A percentile compares a stretch with the other conserved stretches of the same genome.
Conservation (phyloP, 2,888 invertebrate genomes). For the Idaea biselata region DNA sequence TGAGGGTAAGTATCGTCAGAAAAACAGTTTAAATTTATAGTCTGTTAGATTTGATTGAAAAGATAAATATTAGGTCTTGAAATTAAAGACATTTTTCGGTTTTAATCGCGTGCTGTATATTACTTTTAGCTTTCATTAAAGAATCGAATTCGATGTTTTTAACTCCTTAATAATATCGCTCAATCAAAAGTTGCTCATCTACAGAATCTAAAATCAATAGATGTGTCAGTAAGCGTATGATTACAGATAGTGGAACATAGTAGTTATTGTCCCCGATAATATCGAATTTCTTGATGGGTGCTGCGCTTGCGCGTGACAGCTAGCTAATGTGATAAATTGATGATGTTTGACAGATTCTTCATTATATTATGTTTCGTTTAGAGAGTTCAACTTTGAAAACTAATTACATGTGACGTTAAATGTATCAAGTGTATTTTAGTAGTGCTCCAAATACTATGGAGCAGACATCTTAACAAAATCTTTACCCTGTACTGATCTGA, state of each 20-base stretch:
- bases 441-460: background rate
- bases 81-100: no score
- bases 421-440: background rate
- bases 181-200: background rate
- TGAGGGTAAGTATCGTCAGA: no score
- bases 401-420: background rate
- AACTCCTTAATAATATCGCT: background rate
- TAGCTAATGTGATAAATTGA: constrained; percentile 8
- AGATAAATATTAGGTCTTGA: no score
- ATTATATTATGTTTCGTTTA: constrained; percentile 11
- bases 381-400: background rate
- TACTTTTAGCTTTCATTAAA: no score
- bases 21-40: no score
- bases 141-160: no score
- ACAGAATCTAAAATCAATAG: background rate
- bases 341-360: constrained; percentile 14
- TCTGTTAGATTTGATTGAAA: no score
- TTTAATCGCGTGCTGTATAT: no score
- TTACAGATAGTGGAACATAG: constrained; percentile 2
- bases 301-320: constrained; percentile 17
- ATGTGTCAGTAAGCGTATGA: background rate
- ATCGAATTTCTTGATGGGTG: background rate
- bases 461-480: no score
- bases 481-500: no score
- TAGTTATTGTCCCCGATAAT: background rate